These are phyloP conservation scores for Brachionus calyciflorus DNA, from an alignment of 1,140 invertebrate species.

Conservation along the genomic window DNA sequence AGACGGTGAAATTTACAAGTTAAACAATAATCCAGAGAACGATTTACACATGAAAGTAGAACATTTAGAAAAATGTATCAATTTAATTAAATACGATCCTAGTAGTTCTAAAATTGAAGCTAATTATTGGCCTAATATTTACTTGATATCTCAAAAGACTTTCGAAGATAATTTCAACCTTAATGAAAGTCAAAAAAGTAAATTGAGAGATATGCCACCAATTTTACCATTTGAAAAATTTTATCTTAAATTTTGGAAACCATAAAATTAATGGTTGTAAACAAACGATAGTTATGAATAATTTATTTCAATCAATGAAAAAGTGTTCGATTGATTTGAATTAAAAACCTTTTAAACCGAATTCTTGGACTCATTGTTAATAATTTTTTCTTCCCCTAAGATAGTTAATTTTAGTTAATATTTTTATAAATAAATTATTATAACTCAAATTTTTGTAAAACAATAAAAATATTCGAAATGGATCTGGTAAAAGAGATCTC, in stretches of 20 bases:
- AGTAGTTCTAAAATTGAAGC: neutral
- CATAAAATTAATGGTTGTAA: neutral
- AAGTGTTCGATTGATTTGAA: no score
- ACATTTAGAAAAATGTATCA: slow-evolving; percentile 36
- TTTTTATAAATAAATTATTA: no score
- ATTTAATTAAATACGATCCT: slow-evolving; percentile 19
- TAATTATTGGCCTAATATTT: slow-evolving; percentile 36
- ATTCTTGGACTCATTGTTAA: no score
- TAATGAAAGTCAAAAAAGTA: neutral
- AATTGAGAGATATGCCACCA: neutral
- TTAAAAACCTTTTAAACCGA: no score
- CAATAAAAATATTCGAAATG: no score
- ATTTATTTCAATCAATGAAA: no score
- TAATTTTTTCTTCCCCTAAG: no score
- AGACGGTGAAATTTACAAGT: slow-evolving; percentile 33
- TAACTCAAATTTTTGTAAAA: no score
- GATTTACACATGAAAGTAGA: slow-evolving; percentile 39
- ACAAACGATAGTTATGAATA: slow-evolving; percentile 5
- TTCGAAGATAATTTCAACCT: slow-evolving; percentile 14
- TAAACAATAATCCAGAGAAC: slow-evolving; percentile 30
- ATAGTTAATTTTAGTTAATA: no score
- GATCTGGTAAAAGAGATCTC: no score
- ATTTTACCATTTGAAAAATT: slow-evolving; percentile 30
- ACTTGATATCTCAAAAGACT: slow-evolving; percentile 1
- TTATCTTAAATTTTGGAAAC: slow-evolving; percentile 26